These are phyloP conservation scores for Rhinopomastus cyanomelas DNA, from an alignment of 2,113 vertebrate genomes.

Conservation along the genomic window DNA sequence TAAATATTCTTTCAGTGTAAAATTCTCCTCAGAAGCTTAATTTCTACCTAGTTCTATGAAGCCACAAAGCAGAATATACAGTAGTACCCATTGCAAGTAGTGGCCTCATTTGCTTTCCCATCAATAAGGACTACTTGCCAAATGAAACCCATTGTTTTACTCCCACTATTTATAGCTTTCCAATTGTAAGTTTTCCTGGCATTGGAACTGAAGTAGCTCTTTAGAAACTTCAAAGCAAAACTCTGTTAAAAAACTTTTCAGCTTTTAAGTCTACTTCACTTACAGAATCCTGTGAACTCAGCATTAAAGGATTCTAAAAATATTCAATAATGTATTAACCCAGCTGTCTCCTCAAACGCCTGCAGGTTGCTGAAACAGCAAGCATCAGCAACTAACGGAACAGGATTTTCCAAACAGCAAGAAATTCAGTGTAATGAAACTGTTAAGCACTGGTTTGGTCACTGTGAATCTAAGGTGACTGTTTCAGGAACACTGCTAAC, in stretches of 20 bases:
- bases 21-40: neutral
- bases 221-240: constrained; percentile 47
- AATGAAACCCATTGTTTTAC: neutral
- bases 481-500: neutral
- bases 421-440: constrained; percentile 36
- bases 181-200: constrained; percentile 9
- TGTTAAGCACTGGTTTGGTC: neutral
- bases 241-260: constrained; percentile 26
- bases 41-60: neutral
- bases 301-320: constrained; percentile 58
- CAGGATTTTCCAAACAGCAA: constrained; percentile 32
- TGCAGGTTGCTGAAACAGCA: constrained; percentile 42
- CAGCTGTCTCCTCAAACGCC: constrained; percentile 42
- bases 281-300: constrained; percentile 59
- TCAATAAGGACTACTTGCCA: neutral
- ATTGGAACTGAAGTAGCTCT: neutral
- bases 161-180: neutral
- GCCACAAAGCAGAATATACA: neutral
- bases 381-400: constrained; percentile 47
- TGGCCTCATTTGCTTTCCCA: neutral
- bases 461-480: neutral
- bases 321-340: constrained; percentile 62
- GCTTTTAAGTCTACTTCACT: constrained; percentile 21
- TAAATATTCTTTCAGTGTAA: neutral
- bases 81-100: neutral